phyloP scores from a whole-genome alignment of 2,888 invertebrate genomes.

The Troides oblongomaculatus region DNA sequence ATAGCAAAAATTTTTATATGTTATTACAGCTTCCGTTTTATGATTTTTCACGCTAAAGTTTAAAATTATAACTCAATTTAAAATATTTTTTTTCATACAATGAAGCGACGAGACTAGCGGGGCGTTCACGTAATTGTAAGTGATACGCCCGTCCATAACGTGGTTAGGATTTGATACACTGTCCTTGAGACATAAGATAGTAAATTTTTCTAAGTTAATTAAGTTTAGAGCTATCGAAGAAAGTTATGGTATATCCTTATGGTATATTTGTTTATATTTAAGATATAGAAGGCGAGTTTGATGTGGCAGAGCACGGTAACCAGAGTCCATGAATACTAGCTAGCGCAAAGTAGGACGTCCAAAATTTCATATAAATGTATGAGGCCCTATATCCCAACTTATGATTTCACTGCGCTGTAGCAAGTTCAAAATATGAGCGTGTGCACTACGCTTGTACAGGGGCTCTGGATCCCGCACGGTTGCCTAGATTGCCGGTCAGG shows the following conservation, averaged over 20 bases:
- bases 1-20: not conserved
- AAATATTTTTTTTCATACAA: too few species aligned
- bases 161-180: too few species aligned
- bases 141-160: too few species aligned
- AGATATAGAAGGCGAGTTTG: not conserved
- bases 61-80: too few species aligned
- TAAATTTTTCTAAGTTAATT: too few species aligned
- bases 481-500: constrained; percentile 53
- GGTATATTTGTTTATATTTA: not conserved
- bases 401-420: constrained; percentile 32
- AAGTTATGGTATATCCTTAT: not conserved
- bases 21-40: not conserved
- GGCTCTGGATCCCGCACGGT: constrained; percentile 47
- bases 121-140: too few species aligned
- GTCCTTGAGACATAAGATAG: too few species aligned
- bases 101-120: too few species aligned
- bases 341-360: constrained; percentile 18
- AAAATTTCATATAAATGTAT: constrained; percentile 31
- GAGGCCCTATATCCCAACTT: constrained; percentile 29
- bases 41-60: too few species aligned
- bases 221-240: not conserved
- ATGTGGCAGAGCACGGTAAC: not conserved
- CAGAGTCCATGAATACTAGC: constrained; percentile 17
- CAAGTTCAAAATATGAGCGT: constrained; percentile 42
- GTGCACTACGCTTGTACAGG: constrained; percentile 47